phyloP scores from a whole-genome alignment of 1,140 invertebrate genomes.

The Drosophila arawakana region DNA sequence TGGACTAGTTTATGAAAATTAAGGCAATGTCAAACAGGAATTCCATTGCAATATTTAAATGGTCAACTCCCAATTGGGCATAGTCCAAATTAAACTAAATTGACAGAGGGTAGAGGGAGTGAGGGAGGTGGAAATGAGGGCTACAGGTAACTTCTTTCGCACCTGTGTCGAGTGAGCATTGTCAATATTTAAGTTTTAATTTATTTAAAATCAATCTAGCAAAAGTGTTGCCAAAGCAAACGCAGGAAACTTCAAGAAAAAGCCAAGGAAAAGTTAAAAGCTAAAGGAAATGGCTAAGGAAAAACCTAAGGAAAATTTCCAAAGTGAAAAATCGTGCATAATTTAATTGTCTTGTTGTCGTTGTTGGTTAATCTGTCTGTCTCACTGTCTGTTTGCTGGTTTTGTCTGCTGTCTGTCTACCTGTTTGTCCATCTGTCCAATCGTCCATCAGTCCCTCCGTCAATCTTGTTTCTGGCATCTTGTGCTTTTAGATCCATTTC shows the following conservation, averaged over 20 bases:
- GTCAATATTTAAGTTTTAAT: conserved; percentile 69
- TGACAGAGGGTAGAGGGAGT: background rate
- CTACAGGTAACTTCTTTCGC: conserved; percentile 9
- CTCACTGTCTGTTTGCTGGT: conserved; percentile 15
- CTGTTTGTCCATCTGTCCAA: conserved; percentile 4
- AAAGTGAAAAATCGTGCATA: conserved; percentile 64
- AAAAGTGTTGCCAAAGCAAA: conserved; percentile 16
- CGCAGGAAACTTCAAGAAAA: background rate
- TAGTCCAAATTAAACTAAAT: conserved; percentile 36
- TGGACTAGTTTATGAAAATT: background rate
- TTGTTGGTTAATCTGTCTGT: conserved; percentile 25
- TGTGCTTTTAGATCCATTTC: conserved; percentile 35
- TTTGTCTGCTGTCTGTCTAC: conserved; percentile 31
- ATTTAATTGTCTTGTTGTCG: conserved; percentile 68
- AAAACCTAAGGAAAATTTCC: conserved; percentile 9
- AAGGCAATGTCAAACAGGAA: background rate
- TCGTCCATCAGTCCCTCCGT: background rate
- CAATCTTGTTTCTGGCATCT: conserved; percentile 15
- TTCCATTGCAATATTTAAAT: conserved; percentile 9
- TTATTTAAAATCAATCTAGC: conserved; percentile 68
- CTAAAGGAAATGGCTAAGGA: background rate
- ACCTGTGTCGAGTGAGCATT: conserved; percentile 35
- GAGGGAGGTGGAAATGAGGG: background rate
- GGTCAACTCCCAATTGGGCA: conserved; percentile 32
- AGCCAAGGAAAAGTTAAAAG: too few species aligned